Percentiles rank a stretch among this genome's conserved stretches.
Evolutionary conservation across 2,797 vertebrate species (phyloP).

Genomic region (Xerus rutilus): DNA sequence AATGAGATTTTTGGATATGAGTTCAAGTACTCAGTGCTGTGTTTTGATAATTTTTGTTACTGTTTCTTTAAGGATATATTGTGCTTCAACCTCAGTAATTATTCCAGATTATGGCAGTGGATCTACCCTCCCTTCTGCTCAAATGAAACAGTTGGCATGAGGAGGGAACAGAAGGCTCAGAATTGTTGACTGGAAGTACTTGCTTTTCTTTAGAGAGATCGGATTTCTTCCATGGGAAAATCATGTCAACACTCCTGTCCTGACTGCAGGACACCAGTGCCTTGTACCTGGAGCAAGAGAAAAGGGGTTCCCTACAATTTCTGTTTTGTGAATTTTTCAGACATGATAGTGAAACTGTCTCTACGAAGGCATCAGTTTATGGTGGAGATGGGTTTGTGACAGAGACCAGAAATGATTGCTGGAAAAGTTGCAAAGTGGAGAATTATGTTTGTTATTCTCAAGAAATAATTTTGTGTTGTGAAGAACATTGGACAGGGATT

Average conservation of each 20-base stretch:
- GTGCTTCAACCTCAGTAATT: neutral
- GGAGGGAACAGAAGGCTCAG: constrained; percentile 20
- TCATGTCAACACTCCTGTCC: neutral
- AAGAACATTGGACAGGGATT: neutral
- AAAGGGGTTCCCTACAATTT: neutral
- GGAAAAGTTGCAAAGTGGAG: neutral
- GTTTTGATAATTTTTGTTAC: constrained; percentile 7
- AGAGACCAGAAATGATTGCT: neutral
- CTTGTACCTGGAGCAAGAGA: neutral
- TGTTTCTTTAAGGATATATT: constrained; percentile 27
- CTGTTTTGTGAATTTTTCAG: neutral
- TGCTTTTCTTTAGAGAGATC: neutral
- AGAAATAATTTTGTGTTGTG: constrained; percentile 10
- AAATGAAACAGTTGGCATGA: constrained; percentile 9
- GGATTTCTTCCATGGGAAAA: neutral
- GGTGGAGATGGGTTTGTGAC: neutral
- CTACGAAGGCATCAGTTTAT: neutral
- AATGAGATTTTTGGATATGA: neutral
- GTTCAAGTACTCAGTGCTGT: neutral
- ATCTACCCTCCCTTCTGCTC: neutral
- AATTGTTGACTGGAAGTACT: neutral
- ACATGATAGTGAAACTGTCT: neutral
- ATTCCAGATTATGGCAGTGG: neutral
- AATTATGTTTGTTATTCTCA: constrained; percentile 52
- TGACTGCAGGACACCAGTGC: neutral